Evolutionary conservation across 2,113 vertebrate species (phyloP), one percentile per base, ranked within the genome.

Genomic region (Takifugu bimaculatus): DNA sequence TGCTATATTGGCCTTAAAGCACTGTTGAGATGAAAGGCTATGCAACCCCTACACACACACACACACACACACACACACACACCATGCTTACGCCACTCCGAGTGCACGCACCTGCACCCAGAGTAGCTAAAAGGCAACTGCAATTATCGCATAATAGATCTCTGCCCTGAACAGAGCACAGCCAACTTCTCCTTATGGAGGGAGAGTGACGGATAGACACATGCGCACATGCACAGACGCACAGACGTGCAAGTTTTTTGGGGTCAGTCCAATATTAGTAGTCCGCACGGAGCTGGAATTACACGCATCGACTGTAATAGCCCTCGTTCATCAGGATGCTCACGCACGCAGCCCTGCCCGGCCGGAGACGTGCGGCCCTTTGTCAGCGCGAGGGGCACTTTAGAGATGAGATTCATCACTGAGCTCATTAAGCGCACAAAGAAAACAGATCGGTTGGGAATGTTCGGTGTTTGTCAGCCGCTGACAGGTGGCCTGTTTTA

Each of bases 361-460:
- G 65, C 67, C 72, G 48, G 45, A 70, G 77, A 82, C 53, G 2
- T 68, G 84, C 82, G 52, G 68, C 57, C 57, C 50, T 26, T 68
- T 72, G 75, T 85, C 78, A 77, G 52, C 1, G 50, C 60, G 63
- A 63, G 76, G 60, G 60, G 48, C 70, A 77, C 58, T 75, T 74
- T 64, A 67, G 52, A 78, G 69, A 86, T 80, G 70, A 72, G 15
- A 85, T 75, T 81, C 65, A 81, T 84, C 80, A 71, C 61, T 74
- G 75, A 79, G 79, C 79, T 80, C 79, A 70, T 82, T 75, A 77
- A 72, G 61, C 47, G 64, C 74, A 70, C 60, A 79, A 70, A 72
- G 68, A 60, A 82, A 86, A 75, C 74, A 85, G 82, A 84, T 77
- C 74, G 78, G 63, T 55, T 72, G 65, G 81, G 78, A 83, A 81